Base-by-base conservation (phyloP, 1,140 invertebrate species). In the Protaetia brevitarsis region DNA sequence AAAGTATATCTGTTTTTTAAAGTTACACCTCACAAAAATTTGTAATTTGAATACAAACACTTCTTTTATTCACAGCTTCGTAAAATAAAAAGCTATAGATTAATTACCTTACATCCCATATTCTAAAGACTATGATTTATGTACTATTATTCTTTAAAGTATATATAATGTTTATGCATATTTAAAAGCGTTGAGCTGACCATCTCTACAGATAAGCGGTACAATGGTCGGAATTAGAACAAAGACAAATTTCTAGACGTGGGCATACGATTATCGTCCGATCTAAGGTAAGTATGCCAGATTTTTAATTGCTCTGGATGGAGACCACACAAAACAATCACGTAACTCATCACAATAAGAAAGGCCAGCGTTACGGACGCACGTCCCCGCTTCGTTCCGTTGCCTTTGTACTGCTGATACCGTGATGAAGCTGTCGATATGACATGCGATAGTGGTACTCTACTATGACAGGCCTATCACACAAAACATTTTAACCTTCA, bases 361-460 rank as follows among this genome's bases (percentile, higher is more conserved):
- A 27, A 13, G 28, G 41, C 2, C 41, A 45, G 8, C 13, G 16
- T 45, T 19, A 21, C 16, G 16, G 41, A 45, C 41, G 41, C 16
- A 45, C 41, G 41, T 45, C 41, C 41, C 31, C 23, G 29, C 26
- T 58, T 58, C 26, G 16, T 30, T 64, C 28, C 16, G 29, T 45
- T 13, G n/a, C 41, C 16, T 64, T 41, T 31, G 27, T 64, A 16
- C 26, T 45, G 63, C 30, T 36, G 30, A 60, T 58, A 61, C 28
- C 58, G 58, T 45, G 37, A 63, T 58, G 66, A 45, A 63, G 66
- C 66, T 67, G 66, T 67, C 66, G 66, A 67, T 67, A 63, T 63
- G 60, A 63, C 41, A 63, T 45, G 59, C 23, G 66, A 67, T 67
- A 67, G 59, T 45, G 41, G 41, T 45, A 45, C 41, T 10, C 41